A percentile compares a stretch with the other conserved stretches of the same genome.
phyloP scores from a whole-genome alignment of 2,797 vertebrate genomes.

The Poeciliopsis gracilis region DNA sequence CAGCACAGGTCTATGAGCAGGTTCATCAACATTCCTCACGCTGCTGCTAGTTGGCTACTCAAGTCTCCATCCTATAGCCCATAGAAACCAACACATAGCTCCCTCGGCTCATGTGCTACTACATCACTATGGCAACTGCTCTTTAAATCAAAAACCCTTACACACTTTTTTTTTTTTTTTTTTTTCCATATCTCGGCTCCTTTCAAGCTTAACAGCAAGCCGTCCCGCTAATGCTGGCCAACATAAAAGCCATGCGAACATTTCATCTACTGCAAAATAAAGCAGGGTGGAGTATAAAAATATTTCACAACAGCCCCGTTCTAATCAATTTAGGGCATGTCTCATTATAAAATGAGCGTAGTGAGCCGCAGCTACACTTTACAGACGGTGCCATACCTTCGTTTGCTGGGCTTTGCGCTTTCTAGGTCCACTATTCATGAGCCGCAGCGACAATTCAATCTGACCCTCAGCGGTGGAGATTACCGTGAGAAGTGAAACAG shows the following conservation, averaged over 20 bases:
- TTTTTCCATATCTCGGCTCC: conserved; percentile 32
- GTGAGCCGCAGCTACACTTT: conserved; percentile 53
- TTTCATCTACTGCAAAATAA: background rate
- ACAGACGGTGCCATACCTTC: conserved; percentile 43
- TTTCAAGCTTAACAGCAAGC: conserved; percentile 53
- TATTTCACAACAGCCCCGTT: conserved; percentile 3
- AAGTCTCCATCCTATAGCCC: conserved; percentile 43
- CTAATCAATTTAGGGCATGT: conserved; percentile 51
- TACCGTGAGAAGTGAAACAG: conserved; percentile 57
- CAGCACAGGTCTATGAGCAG: conserved; percentile 26
- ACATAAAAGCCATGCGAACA: conserved; percentile 32
- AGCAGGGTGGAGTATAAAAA: background rate
- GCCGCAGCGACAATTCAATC: conserved; percentile 45
- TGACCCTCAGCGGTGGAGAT: conserved; percentile 55
- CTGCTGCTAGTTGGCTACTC: conserved; percentile 46
- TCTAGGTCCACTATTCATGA: conserved; percentile 61
- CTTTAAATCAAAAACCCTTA: conserved; percentile 22
- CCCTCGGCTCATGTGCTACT: conserved; percentile 53
- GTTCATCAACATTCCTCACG: conserved; percentile 40
- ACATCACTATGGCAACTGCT: conserved; percentile 75
- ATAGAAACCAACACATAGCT: conserved; percentile 57
- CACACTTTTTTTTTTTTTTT: background rate
- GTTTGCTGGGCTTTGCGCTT: conserved; percentile 54
- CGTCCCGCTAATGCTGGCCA: conserved; percentile 41
- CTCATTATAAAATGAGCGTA: conserved; percentile 70